phyloP scores from a whole-genome alignment of 2,888 invertebrate species.

The Parascotia fuliginaria region DNA sequence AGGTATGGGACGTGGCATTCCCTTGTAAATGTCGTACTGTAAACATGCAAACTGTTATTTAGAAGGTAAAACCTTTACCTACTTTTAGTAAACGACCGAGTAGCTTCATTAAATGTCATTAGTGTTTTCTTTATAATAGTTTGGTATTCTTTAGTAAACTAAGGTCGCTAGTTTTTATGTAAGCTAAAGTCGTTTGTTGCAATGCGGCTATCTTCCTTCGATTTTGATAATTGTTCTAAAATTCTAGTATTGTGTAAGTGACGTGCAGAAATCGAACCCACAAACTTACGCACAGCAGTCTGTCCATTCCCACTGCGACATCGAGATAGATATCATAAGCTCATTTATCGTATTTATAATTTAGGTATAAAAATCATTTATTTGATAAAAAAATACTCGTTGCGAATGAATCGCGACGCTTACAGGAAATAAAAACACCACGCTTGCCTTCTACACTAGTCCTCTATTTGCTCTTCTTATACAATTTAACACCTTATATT shows the following conservation, averaged over 20 bases:
- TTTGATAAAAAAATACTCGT: slow-evolving; percentile 20
- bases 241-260: too few relatives aligned
- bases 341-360: slow-evolving; percentile 6
- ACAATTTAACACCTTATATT: slow-evolving; percentile 20
- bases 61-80: slow-evolving; percentile 21
- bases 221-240: too few relatives aligned
- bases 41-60: slow-evolving; percentile 43
- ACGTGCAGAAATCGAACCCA: too few relatives aligned
- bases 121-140: not conserved
- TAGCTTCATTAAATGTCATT: slow-evolving; percentile 4
- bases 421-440: slow-evolving; percentile 30
- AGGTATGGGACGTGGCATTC: slow-evolving; percentile 44
- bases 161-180: too few relatives aligned
- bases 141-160: not conserved
- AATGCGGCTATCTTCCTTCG: too few relatives aligned
- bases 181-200: too few relatives aligned
- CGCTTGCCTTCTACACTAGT: slow-evolving; percentile 20
- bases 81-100: slow-evolving; percentile 12
- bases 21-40: slow-evolving; percentile 48
- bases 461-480: slow-evolving; percentile 26
- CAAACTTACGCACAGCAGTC: too few relatives aligned
- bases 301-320: too few relatives aligned
- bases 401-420: slow-evolving; percentile 16
- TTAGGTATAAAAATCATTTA: slow-evolving; percentile 16
- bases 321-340: too few relatives aligned